A percentile compares a stretch with the other conserved stretches of the same genome.
phyloP scores from a whole-genome alignment of 1,140 invertebrate genomes.

The Papilio polyxenes region DNA sequence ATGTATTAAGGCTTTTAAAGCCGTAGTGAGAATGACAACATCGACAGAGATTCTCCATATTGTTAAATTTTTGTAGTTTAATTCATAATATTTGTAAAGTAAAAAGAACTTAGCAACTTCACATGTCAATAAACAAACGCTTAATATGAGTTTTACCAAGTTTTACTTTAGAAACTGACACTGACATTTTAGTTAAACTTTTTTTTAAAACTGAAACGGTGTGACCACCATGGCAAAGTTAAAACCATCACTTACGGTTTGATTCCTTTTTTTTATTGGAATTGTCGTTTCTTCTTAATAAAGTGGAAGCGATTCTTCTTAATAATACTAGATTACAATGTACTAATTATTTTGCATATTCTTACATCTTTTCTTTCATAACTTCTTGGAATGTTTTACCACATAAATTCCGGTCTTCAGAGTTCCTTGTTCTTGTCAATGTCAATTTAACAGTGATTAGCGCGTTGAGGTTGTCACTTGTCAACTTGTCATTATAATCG shows the following conservation, averaged over 20 bases:
- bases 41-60: slow-evolving; percentile 50
- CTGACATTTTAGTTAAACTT: not conserved
- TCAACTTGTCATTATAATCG: slow-evolving; percentile 22
- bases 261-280: too few species aligned
- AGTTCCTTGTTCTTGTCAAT: slow-evolving; percentile 17
- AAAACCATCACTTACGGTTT: too few species aligned
- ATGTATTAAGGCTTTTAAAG: slow-evolving; percentile 50
- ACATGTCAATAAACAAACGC: not conserved
- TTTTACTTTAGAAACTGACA: not conserved
- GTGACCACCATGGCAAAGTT: too few species aligned
- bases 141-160: not conserved
- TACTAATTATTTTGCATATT: too few species aligned
- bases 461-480: slow-evolving; percentile 32
- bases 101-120: not conserved
- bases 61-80: slow-evolving; percentile 24
- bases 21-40: slow-evolving; percentile 56
- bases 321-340: too few species aligned
- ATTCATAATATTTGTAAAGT: slow-evolving; percentile 36
- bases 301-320: too few species aligned
- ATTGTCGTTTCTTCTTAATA: too few species aligned
- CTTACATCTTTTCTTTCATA: not conserved
- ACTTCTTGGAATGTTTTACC: not conserved
- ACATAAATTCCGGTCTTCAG: not conserved
- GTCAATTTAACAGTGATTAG: slow-evolving; percentile 33
- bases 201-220: too few species aligned